These are phyloP conservation scores for Odontomachus brunneus DNA, from an alignment of 1,140 invertebrate genomes.

Conservation along the genomic window DNA sequence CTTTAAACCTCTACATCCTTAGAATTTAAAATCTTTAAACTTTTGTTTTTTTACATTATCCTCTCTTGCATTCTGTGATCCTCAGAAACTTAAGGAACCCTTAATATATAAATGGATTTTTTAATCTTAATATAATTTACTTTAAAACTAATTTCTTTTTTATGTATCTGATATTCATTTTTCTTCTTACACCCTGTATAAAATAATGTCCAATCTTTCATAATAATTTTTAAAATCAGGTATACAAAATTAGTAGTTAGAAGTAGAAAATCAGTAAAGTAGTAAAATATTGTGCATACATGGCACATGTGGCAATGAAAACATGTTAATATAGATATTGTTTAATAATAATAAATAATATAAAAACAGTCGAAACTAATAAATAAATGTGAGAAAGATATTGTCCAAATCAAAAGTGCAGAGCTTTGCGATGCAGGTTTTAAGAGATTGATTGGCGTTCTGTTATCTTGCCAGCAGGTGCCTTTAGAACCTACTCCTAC, in stretches of 20 bases:
- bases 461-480: constrained; percentile 84
- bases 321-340: constrained; percentile 3
- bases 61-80: background rate
- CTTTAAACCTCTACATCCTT: background rate
- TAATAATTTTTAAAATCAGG: constrained; percentile 17
- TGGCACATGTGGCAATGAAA: constrained; percentile 5
- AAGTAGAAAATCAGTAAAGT: no score
- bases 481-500: constrained; percentile 82
- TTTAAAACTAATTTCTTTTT: background rate
- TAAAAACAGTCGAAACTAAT: constrained; percentile 16
- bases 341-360: constrained; percentile 7
- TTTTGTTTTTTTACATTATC: background rate
- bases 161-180: constrained; percentile 5
- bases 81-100: no score
- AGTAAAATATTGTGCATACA: constrained; percentile 6
- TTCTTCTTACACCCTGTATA: constrained; percentile 28
- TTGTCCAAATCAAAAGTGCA: constrained; percentile 59
- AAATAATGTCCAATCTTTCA: background rate
- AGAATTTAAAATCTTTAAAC: constrained; percentile 10
- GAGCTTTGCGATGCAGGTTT: constrained; percentile 65
- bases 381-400: constrained; percentile 12
- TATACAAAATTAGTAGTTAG: constrained; percentile 2
- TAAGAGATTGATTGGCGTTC: constrained; percentile 79
- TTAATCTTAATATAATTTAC: background rate
- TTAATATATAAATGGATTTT: background rate